Conservation (phyloP, 2,888 invertebrate genomes). For the Trachelus stipa region DNA sequence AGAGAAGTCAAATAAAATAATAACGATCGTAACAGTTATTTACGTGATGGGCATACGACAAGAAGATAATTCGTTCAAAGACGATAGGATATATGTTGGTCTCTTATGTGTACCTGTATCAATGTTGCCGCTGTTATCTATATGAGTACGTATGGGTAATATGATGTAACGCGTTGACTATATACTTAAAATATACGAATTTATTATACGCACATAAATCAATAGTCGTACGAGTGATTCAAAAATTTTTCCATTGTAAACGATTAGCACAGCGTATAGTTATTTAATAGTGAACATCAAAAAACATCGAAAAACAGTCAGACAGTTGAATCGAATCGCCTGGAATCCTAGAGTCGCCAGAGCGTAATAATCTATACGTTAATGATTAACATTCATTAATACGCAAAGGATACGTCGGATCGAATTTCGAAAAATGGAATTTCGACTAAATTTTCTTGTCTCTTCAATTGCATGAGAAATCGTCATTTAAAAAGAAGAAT, state of each 20-base stretch:
- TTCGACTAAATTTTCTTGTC: neutral
- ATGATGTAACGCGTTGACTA: neutral
- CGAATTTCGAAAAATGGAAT: neutral
- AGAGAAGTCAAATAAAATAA: neutral
- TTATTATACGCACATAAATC: neutral
- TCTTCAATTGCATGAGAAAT: neutral
- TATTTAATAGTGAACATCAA: constrained; percentile 51
- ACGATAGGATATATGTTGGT: neutral
- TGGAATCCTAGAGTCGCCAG: constrained; percentile 14
- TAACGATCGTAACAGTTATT: neutral
- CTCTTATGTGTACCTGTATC: neutral
- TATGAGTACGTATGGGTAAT: neutral
- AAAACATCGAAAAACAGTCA: constrained; percentile 58
- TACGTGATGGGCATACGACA: neutral
- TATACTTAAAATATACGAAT: neutral
- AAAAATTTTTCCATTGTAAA: neutral
- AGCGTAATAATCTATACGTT: neutral
- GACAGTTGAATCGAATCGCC: constrained; percentile 30
- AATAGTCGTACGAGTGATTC: neutral
- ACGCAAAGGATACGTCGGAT: neutral
- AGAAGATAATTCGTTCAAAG: neutral
- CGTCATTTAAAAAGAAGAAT: neutral
- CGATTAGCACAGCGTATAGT: neutral
- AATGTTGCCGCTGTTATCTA: neutral
- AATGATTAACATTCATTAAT: neutral